Evolutionary conservation across 2,888 invertebrate species (phyloP).

Genomic region (Lycaena phlaeas): DNA sequence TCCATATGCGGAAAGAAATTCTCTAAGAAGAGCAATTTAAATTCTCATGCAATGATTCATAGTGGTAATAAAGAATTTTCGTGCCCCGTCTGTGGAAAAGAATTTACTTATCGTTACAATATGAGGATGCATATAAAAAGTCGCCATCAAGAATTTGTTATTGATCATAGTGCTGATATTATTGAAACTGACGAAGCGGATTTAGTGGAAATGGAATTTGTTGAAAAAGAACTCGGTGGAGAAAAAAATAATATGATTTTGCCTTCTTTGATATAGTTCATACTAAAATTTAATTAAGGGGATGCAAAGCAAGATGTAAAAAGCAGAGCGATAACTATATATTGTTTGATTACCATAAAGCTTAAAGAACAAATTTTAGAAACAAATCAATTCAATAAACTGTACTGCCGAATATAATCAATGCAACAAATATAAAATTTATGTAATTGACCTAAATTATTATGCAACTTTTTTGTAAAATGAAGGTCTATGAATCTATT

Average conservation of each 20-base stretch:
- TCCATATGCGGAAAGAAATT: constrained; percentile 74
- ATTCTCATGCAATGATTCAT: constrained; percentile 73
- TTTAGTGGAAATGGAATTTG: constrained; percentile 27
- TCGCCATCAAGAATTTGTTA: constrained; percentile 30
- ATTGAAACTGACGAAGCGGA: constrained; percentile 24
- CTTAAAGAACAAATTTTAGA: too few relatives aligned
- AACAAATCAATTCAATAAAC: too few relatives aligned
- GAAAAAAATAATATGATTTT: constrained; percentile 22
- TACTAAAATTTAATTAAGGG: too few relatives aligned
- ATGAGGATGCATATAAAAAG: constrained; percentile 42
- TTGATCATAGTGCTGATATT: constrained; percentile 16
- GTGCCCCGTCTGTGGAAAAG: constrained; percentile 68
- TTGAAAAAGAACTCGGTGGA: constrained; percentile 37
- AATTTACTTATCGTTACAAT: constrained; percentile 58
- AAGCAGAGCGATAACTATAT: too few relatives aligned
- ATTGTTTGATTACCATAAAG: too few relatives aligned
- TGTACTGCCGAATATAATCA: too few relatives aligned
- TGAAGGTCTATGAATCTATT: too few relatives aligned
- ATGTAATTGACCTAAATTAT: too few relatives aligned
- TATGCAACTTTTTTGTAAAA: too few relatives aligned
- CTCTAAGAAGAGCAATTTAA: constrained; percentile 73
- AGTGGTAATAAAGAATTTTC: constrained; percentile 61
- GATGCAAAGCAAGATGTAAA: too few relatives aligned
- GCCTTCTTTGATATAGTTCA: too few relatives aligned
- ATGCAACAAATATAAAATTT: too few relatives aligned